These are phyloP conservation scores for Triplophysa tibetana DNA, from an alignment of 2,113 vertebrate species.

Conservation along the genomic window DNA sequence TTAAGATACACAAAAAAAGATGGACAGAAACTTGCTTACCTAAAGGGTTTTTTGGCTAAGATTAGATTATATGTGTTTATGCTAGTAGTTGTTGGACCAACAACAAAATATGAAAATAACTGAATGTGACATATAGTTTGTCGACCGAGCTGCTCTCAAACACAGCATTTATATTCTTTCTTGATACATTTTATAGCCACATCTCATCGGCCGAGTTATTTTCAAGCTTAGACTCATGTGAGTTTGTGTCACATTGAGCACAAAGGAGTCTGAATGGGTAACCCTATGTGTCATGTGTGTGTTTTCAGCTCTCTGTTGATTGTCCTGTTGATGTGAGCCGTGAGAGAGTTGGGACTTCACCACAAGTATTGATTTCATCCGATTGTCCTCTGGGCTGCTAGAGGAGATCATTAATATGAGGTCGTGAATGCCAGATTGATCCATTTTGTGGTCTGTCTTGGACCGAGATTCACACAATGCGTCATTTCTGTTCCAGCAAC, in stretches of 20 bases:
- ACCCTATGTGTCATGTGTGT: not conserved
- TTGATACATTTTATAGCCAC: not conserved
- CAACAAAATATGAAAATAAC: not conserved
- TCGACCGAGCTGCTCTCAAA: not conserved
- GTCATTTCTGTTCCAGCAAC: not conserved
- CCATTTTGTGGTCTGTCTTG: constrained; percentile 38
- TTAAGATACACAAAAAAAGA: too few relatives aligned
- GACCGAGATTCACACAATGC: not conserved
- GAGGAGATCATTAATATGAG: constrained; percentile 15
- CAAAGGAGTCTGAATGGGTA: not conserved
- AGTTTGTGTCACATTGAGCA: not conserved
- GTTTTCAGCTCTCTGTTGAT: constrained; percentile 17
- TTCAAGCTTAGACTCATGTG: not conserved
- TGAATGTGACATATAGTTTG: not conserved
- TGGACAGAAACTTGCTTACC: too few relatives aligned
- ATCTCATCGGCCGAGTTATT: not conserved
- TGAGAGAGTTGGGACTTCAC: constrained; percentile 46
- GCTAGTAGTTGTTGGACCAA: too few relatives aligned
- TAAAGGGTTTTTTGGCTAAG: too few relatives aligned
- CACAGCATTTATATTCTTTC: not conserved
- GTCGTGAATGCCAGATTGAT: constrained; percentile 32
- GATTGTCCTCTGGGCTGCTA: constrained; percentile 52
- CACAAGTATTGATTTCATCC: constrained; percentile 66
- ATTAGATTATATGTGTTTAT: too few relatives aligned
- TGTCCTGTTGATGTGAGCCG: not conserved